Base-by-base conservation (phyloP, 2,888 invertebrate species). In the Tromatobia lineatoria region DNA sequence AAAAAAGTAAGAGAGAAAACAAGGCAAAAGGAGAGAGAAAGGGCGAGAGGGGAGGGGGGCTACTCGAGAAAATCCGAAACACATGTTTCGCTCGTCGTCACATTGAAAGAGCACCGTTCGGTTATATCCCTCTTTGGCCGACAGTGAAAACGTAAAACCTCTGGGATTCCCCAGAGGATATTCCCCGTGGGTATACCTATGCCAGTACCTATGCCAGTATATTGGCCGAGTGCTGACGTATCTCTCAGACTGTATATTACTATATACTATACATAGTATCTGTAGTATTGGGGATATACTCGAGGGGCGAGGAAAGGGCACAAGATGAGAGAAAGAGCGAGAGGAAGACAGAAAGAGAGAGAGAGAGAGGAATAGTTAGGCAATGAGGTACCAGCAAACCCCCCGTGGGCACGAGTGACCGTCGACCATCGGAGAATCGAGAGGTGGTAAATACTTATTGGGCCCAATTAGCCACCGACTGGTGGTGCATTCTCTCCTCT, bases 391-490 rank as follows among this genome's bases (percentile, higher is more conserved):
- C 88, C 89, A 89, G 89, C 75, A 86, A 82, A 82, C 87, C 88
- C 87, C 88, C 71, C 64, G 86, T 71, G 82, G 76, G 74, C 81
- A 29, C 73, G 67, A 88, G 76, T 76, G 85, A 87, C 87, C 86
- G 70, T 84, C 80, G 84, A 47, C 76, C 81, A 70, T 84, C 59
- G 82, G 71, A 86, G 88, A 89, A 88, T 86, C 87, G 87, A 85
- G 86, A 89, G 88, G 85, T 88, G 86, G 80, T 87, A 89, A 88
- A 89, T 90, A 88, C 87, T 88, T 90, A 88, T 88, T 88, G 88
- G 88, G 87, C 61, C 89, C 89, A 91, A 91, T 92, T 91, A 90
- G 89, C 81, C 86, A 83, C 73, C 87, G 82, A 88, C 89, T 90
- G 90, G 90, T 91, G 90, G 89, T 88, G 85, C 81, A 89, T 90